Percentiles rank a stretch among this genome's conserved stretches.
Evolutionary conservation across 2,113 vertebrate species (phyloP).

Genomic region (Tursiops truncatus): DNA sequence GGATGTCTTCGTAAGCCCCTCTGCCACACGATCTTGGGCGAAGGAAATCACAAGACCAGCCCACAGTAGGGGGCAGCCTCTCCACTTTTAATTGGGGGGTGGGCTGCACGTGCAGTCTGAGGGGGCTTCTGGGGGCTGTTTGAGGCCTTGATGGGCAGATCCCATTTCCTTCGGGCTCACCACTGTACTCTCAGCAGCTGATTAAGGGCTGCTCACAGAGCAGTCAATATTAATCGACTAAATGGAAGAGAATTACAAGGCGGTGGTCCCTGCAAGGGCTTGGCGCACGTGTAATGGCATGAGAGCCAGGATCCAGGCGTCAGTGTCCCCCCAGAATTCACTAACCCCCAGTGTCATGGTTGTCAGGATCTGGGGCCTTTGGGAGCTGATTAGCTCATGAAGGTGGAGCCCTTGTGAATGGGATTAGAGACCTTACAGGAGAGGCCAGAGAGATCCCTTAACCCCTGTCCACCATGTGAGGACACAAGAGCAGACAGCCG

Average conservation of each 20-base stretch:
- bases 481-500: neutral
- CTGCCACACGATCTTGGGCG: neutral
- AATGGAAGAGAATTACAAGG: neutral
- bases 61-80: too few species aligned
- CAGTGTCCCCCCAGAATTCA: neutral
- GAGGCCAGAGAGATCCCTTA: neutral
- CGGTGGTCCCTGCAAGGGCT: too few species aligned
- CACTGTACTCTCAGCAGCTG: neutral
- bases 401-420: neutral
- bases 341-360: neutral
- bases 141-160: neutral
- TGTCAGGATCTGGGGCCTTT: neutral
- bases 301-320: neutral
- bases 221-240: neutral
- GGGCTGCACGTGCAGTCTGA: neutral
- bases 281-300: neutral
- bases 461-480: neutral
- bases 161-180: neutral
- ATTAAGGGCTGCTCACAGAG: fast-evolving
- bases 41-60: neutral
- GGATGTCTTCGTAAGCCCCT: neutral
- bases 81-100: neutral
- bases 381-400: neutral
- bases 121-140: neutral
- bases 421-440: too few species aligned